These are phyloP conservation scores for Leptinotarsa texana DNA, from an alignment of 1,140 invertebrate genomes.

Conservation along the genomic window DNA sequence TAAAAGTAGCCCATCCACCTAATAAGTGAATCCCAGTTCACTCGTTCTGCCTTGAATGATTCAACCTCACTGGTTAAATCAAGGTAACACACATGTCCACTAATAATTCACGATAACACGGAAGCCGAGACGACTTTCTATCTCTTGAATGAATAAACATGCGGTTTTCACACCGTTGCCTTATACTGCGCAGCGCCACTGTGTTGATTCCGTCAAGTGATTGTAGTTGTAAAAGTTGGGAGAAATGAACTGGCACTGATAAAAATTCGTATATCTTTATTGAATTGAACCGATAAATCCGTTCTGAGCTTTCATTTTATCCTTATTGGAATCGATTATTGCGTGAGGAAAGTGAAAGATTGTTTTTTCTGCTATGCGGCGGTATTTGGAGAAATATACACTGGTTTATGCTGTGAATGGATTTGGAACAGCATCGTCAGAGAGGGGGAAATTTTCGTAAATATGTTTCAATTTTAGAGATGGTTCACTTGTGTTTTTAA, in stretches of 20 bases:
- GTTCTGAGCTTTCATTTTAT: not conserved
- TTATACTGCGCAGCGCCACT: not conserved
- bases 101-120: slow-evolving; percentile 3
- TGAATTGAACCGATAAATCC: not conserved
- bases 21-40: slow-evolving; percentile 3
- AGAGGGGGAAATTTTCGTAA: too few species aligned
- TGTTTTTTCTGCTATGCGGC: too few species aligned
- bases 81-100: slow-evolving; percentile 4
- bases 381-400: too few species aligned
- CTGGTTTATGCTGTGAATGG: too few species aligned
- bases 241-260: slow-evolving; percentile 1
- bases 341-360: too few species aligned
- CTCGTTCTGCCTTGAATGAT: slow-evolving; percentile 1
- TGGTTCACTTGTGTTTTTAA: too few species aligned
- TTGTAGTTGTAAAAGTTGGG: not conserved
- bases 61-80: not conserved
- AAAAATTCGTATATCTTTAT: not conserved
- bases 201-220: not conserved
- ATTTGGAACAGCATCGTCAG: too few species aligned
- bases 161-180: not conserved
- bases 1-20: not conserved
- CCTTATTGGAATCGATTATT: too few species aligned
- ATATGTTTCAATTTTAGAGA: too few species aligned
- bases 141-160: slow-evolving; percentile 6
- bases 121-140: not conserved